These are phyloP conservation scores for Solen grandis DNA, from an alignment of 1,140 invertebrate genomes.

Conservation along the genomic window DNA sequence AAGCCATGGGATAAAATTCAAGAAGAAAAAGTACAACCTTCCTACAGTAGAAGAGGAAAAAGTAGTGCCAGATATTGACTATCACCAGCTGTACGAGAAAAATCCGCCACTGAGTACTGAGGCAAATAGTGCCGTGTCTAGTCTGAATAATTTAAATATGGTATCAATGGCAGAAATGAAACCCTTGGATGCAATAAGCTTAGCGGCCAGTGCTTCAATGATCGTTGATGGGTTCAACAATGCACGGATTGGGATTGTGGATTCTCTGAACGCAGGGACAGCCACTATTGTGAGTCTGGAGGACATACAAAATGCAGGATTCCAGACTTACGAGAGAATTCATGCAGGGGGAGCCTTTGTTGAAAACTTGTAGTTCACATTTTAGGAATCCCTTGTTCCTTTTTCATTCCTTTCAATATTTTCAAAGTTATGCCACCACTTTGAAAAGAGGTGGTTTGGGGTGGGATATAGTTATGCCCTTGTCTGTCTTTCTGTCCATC, in stretches of 20 bases:
- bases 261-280: conserved; percentile 5
- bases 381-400: too few relatives aligned
- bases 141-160: conserved; percentile 5
- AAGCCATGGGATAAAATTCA: conserved; percentile 47
- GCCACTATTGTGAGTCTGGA: conserved; percentile 22
- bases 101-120: not conserved
- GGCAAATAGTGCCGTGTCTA: not conserved
- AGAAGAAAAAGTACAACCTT: conserved; percentile 36
- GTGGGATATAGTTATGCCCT: too few relatives aligned
- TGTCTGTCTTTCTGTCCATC: too few relatives aligned
- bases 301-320: not conserved
- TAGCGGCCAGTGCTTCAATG: conserved; percentile 33
- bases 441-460: too few relatives aligned
- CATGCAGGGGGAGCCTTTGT: too few relatives aligned
- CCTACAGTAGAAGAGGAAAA: conserved; percentile 13
- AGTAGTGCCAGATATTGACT: conserved; percentile 33
- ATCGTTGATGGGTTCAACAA: conserved; percentile 28
- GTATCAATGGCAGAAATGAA: conserved; percentile 39
- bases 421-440: too few relatives aligned
- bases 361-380: too few relatives aligned
- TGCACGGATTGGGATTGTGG: conserved; percentile 11
- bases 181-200: conserved; percentile 45
- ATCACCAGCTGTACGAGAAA: conserved; percentile 50
- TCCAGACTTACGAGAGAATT: too few relatives aligned
- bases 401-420: too few relatives aligned